Base-by-base conservation (phyloP, 1,140 invertebrate genomes). In the Daktulosphaira vitifoliae region DNA sequence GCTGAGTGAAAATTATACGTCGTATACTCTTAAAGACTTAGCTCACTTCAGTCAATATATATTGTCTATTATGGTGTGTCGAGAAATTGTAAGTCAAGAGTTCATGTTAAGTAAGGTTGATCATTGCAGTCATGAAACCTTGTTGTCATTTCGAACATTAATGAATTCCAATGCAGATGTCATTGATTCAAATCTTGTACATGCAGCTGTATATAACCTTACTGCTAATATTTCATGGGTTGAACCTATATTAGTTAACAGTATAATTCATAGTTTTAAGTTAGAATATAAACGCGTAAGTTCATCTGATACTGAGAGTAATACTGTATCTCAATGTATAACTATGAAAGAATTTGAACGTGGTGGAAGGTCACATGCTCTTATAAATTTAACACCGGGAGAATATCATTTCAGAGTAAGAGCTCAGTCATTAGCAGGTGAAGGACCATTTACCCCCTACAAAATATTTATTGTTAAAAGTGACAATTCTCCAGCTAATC, bases 211-310 rank as follows among this genome's bases (percentile, higher is more conserved):
- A 0, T 48, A 64, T 6, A 71, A 70, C 54, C 64, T 65, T 56
- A 70, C 67, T 22, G 65, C 66, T 16, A 48, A 53, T 18, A 54
- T 72, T 9, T 65, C 23, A 16, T 72, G 71, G 71, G 16, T 42
- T 3, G 39, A 67, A 29, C 92, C 92, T 0, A 65, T 69, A n/a
- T 74, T 83, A 56, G 90, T 92, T 0, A 97, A 97, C 74, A 89
- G 92, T 1, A 77, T 89, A 22, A 85, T 95, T 39, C 78, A 92
- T 2, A 83, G 84, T 1, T 95, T 92, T 74, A 80, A 84, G 48
- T 83, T 96, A 25, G 81, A 85, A 66, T 70, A 71, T 26, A 42
- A 48, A 8, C 56, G 51, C 0, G 29, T 20, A 11, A 54, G 25
- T 3, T 39, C 33, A 15, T 7, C 9, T 9, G 62, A 65, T 9